Percentiles rank a stretch among this genome's conserved stretches.
phyloP scores from a whole-genome alignment of 1,140 invertebrate species.

The Penaeus indicus region DNA sequence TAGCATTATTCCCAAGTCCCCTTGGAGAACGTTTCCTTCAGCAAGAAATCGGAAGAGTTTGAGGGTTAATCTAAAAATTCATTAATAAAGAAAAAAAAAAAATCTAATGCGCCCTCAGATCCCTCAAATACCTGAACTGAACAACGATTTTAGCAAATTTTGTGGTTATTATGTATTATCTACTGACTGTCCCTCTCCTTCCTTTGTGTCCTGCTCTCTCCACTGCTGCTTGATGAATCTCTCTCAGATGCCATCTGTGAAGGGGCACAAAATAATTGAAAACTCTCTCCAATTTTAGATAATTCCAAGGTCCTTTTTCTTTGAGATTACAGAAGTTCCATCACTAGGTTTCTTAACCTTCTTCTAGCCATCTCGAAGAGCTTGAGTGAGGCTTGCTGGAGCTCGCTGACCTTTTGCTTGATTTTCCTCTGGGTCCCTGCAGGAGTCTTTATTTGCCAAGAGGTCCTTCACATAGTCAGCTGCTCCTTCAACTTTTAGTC shows the following conservation, averaged over 20 bases:
- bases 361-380: constrained; percentile 99
- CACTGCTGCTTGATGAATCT: constrained; percentile 43
- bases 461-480: constrained; percentile 78
- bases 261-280: neutral
- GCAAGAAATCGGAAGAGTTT: no score
- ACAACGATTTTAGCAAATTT: no score
- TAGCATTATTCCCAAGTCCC: no score
- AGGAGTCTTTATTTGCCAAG: constrained; percentile 90
- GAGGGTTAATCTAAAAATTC: no score
- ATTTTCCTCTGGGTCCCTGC: constrained; percentile 92
- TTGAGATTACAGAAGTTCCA: neutral
- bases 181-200: constrained; percentile 61
- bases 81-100: no score
- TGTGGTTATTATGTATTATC: neutral
- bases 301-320: neutral
- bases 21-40: no score
- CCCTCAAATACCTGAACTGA: no score
- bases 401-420: constrained; percentile 83
- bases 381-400: constrained; percentile 98
- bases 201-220: constrained; percentile 44
- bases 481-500: constrained; percentile 64
- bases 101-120: no score
- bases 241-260: constrained; percentile 66
- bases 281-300: neutral
- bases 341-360: constrained; percentile 81